Base-by-base conservation (phyloP, 2,797 vertebrate species). In the Nyctalus aviator region DNA sequence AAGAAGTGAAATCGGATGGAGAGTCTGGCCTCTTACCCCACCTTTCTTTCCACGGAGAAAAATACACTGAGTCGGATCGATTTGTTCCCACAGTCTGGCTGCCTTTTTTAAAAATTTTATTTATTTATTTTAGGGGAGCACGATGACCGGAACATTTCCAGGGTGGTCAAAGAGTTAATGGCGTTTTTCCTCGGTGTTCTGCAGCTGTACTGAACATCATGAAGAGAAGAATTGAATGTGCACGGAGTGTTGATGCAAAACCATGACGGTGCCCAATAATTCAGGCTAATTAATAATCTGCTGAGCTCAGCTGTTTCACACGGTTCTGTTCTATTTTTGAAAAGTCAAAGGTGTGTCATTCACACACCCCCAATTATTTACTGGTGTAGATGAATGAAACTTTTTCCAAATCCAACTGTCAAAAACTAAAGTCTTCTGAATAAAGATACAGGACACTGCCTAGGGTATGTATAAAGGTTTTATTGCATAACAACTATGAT, bases 351-450 rank as follows among this genome's bases (percentile, higher is more conserved):
- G 64, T 90, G 44, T 69, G 25, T 78, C 64, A 69, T 62, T 20
- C 57, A 69, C 14, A 35, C 53, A 66, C 75, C 44, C 44, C 12
- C 25, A 23, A 4, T 23, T 35, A 55, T 44, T 78, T 53, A 78
- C 57, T 64, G 50, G 41, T 44, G 46, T 18, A 35, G 46, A 23
- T 14, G 46, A 77, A 46, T 48, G 44, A 69, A 88, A 68, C 18
- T 18, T 71, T 48, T 94, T 75, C 57, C n/a, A 72, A 85, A 72
- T 91, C n/a, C 82, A 94, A 48, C 46, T 83, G 57, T 41, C 85
- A 62, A 44, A 88, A 86, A 90, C 68, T 53, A 62, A 83, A 86
- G 48, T 23, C 55, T 69, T 88, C 25, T 59, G 57, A 46, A 41
- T 83, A 81, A 82, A 94, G 11, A 32, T 21, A 69, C 0, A 48